These are phyloP conservation scores for Junonia oenone DNA, from an alignment of 2,888 invertebrate species.

Conservation along the genomic window DNA sequence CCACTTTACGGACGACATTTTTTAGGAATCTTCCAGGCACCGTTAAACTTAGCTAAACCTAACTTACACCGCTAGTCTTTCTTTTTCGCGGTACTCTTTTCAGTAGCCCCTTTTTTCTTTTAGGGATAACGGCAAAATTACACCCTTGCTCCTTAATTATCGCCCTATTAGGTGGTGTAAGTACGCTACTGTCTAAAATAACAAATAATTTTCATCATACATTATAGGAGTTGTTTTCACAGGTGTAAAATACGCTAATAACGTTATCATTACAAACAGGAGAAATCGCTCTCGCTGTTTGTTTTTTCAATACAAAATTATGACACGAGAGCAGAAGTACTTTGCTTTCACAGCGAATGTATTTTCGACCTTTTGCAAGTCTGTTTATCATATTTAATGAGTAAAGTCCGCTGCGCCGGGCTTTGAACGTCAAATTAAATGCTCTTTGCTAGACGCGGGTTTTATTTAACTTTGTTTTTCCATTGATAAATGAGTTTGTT, in stretches of 20 bases:
- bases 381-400: constrained; percentile 22
- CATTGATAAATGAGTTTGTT: not conserved
- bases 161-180: too few relatives aligned
- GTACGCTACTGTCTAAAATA: too few relatives aligned
- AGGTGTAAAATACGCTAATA: not conserved
- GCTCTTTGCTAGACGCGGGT: constrained; percentile 1
- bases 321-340: not conserved
- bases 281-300: not conserved
- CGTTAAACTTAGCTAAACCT: too few relatives aligned
- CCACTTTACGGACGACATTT: too few relatives aligned
- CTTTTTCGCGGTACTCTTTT: too few relatives aligned
- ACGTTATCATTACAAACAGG: not conserved
- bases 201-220: too few relatives aligned
- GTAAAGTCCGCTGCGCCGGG: constrained; percentile 21
- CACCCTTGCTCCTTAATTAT: too few relatives aligned
- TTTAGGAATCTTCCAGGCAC: too few relatives aligned
- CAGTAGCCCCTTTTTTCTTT: too few relatives aligned
- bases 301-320: not conserved
- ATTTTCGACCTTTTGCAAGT: constrained; percentile 5
- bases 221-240: not conserved
- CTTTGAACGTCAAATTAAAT: constrained; percentile 21
- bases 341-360: not conserved
- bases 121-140: too few relatives aligned
- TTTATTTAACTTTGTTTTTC: not conserved
- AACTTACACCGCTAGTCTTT: too few relatives aligned